A percentile compares a stretch with the other conserved stretches of the same genome.
Conservation (phyloP, 2,113 vertebrate genomes). For the Hydropotes inermis region DNA sequence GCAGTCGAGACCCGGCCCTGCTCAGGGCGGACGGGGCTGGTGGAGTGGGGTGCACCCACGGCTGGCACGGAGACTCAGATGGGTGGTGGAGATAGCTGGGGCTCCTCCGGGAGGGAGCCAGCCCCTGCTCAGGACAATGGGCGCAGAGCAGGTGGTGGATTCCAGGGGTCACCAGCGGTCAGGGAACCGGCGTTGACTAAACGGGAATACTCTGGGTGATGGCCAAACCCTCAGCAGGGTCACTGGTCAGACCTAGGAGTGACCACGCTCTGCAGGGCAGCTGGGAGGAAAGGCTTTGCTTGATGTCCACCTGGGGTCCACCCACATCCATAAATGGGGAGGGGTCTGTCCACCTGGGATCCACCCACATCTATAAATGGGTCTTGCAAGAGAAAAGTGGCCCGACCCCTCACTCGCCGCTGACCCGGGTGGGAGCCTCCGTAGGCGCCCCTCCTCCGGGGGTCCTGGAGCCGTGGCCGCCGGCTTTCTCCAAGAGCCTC, state of each 20-base stretch:
- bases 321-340: no score
- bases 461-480: rapidly evolving
- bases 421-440: rapidly evolving
- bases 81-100: rapidly evolving
- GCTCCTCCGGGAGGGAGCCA: not conserved
- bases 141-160: rapidly evolving
- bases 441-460: rapidly evolving
- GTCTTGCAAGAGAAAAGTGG: not conserved
- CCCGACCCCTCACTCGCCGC: rapidly evolving
- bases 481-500: rapidly evolving
- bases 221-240: rapidly evolving
- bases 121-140: rapidly evolving
- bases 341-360: no score
- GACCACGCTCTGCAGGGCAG: rapidly evolving
- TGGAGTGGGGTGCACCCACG: rapidly evolving
- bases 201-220: rapidly evolving
- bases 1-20: rapidly evolving
- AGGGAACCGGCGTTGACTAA: rapidly evolving
- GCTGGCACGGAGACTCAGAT: rapidly evolving
- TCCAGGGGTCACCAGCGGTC: rapidly evolving
- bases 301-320: not conserved
- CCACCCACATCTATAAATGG: not conserved
- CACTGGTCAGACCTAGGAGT: rapidly evolving
- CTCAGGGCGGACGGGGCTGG: rapidly evolving
- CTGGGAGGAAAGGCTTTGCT: no score